Evolutionary conservation across 2,113 vertebrate species (phyloP).

Genomic region (Mesembrinibis cayennensis): DNA sequence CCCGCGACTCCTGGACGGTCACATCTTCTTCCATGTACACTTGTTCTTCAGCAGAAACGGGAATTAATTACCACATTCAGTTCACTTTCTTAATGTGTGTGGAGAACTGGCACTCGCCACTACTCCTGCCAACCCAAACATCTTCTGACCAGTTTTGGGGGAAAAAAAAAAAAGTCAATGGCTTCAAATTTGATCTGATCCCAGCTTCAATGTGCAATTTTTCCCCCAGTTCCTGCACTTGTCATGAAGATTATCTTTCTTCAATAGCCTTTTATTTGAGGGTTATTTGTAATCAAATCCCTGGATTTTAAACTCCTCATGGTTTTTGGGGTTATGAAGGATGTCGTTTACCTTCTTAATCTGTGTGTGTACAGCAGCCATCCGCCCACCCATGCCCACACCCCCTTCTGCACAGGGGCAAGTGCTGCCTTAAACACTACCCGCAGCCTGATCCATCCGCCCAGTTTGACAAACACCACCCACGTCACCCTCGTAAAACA

Average conservation of each 20-base stretch:
- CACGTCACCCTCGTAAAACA: background rate
- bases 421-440: background rate
- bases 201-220: background rate
- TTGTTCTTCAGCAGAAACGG: background rate
- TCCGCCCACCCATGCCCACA: background rate
- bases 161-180: background rate
- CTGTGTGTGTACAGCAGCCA: background rate
- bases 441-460: background rate
- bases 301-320: background rate
- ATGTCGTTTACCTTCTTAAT: background rate
- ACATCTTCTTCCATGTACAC: rapidly evolving
- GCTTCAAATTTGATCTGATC: background rate
- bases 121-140: background rate
- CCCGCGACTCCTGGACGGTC: background rate
- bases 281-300: background rate
- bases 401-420: rapidly evolving
- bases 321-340: background rate
- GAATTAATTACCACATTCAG: background rate
- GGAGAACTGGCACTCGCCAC: background rate
- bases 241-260: background rate
- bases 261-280: background rate
- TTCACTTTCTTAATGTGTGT: background rate
- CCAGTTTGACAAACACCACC: background rate
- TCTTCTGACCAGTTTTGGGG: background rate
- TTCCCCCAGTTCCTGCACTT: background rate